Conservation (phyloP, 2,888 invertebrate species). For the Amphimallon solstitiale region DNA sequence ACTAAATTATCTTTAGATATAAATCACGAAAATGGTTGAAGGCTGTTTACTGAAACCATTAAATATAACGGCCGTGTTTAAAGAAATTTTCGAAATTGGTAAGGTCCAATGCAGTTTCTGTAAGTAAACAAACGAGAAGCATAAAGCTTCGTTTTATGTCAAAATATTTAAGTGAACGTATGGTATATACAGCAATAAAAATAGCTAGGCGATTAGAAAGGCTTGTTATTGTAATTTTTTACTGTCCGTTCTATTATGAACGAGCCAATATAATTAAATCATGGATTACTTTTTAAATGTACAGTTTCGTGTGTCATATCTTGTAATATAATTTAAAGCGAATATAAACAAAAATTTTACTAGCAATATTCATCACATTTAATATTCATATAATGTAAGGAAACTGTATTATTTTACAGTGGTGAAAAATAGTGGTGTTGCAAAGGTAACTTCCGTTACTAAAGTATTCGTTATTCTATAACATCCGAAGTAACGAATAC, state of each 20-base stretch:
- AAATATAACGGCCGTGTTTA: not conserved
- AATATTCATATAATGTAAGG: too few relatives aligned
- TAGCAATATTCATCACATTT: too few relatives aligned
- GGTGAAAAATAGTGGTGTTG: too few relatives aligned
- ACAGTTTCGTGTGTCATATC: not conserved
- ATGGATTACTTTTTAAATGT: not conserved
- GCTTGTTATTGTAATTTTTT: not conserved
- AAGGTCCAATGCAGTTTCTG: slow-evolving; percentile 2
- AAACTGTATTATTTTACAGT: too few relatives aligned
- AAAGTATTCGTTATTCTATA: too few relatives aligned
- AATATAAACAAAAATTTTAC: too few relatives aligned
- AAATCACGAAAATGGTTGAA: too few relatives aligned
- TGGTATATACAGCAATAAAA: slow-evolving; percentile 11
- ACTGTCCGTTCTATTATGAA: not conserved
- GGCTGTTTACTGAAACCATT: slow-evolving; percentile 1
- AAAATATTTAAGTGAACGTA: slow-evolving; percentile 13
- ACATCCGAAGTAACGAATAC: too few relatives aligned
- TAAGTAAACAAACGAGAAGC: not conserved
- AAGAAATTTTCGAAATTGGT: not conserved
- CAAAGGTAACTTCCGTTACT: too few relatives aligned
- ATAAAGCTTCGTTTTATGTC: not conserved
- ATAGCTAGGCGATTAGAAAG: not conserved
- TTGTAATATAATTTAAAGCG: too few relatives aligned
- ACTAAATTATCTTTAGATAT: too few relatives aligned
- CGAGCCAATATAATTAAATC: not conserved